Base-by-base conservation (phyloP, 2,888 invertebrate species). In the Lymantria monacha region DNA sequence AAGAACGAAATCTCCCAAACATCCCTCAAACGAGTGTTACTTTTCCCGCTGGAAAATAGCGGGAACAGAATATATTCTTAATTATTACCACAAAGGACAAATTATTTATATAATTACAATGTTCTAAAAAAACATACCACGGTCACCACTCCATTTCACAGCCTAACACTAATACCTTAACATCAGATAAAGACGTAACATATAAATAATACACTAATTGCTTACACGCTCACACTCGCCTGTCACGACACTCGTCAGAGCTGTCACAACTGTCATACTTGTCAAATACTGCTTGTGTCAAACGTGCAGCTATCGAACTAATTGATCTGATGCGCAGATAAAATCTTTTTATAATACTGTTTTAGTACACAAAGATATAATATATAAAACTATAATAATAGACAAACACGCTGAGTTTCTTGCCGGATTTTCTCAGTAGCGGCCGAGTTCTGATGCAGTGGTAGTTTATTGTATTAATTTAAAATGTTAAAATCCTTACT, bases 291-390 rank as follows among this genome's bases (percentile, higher is more conserved):
- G 51, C 44, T 49, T 55, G 62, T 58, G 66, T 74, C 74, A 66
- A 63, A 70, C 61, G 54, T 49, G 55, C 47, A 51, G 54, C 41
- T 76, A 76, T 76, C 76, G 54, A 47, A 56, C 63, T 76, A 76
- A 75, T 76, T 74, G 76, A 76, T 76, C 76, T 71, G 58, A 71
- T 51, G 57, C 48, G 22, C 14, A 47, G 63, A 62, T 63, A 60
- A 36, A 36, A 67, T 67, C 66, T 68, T 38, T n/a, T 48, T 47
- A 30, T 41, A 40, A 30, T 12, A 51, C 12, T 46, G 40, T 45
- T 9, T 40, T 1, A 0, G 13, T 43, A 52, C 11, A 38, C 9
- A 2, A 42, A 51, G 66, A 45, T 65, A 40, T 1, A 51, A 57
- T 15, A 40, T 11, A 14, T 30, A 10, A 41, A 12, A 11, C 9